Evolutionary conservation across 2,113 vertebrate genomes (phyloP), one percentile per base, ranked within the genome.

Genomic region (Rutilus rutilus): DNA sequence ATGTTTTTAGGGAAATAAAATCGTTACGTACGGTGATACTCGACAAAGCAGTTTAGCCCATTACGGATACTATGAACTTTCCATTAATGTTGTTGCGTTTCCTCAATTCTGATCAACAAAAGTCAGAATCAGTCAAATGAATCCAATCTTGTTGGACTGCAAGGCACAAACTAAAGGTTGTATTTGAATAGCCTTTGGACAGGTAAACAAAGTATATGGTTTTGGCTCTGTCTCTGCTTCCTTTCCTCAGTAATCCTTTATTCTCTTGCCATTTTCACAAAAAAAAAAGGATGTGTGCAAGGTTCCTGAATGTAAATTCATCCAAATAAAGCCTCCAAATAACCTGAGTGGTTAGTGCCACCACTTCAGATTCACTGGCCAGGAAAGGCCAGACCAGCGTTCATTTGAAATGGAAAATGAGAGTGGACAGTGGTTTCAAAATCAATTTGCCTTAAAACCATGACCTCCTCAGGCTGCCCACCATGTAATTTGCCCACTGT

Each of bases 331-430:
- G 88, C 89, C 92, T 81, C 67, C 86, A 90, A 93, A 93, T 91
- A 91, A 91, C 82, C 90, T 85, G 83, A 86, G 93, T 52, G 94
- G 93, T 92, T 76, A 45, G 83, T 87, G 76, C 91, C 92, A 65
- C 90, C 86, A 57, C 88, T 84, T 90, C 81, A 90, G 54, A 91
- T 87, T 90, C 91, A 90, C 33, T 50, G 84, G 87, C 90, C 93
- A 94, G 94, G 93, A 95, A 95, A 94, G 88, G 87, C 88, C 86
- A 89, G 60, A 30, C 90, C 93, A 92, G 76, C 90, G 90, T 88
- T 91, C 87, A 94, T 96, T 95, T 96, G 95, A 90, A 90, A 95
- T 94, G 94, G 92, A 95, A 96, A 95, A 91, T 90, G 88, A 76
- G 86, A 87, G 93, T 93, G 93, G 88, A 78, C 87, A 85, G 94